Base-by-base conservation (phyloP, 2,113 vertebrate species). In the Ellobius talpinus region DNA sequence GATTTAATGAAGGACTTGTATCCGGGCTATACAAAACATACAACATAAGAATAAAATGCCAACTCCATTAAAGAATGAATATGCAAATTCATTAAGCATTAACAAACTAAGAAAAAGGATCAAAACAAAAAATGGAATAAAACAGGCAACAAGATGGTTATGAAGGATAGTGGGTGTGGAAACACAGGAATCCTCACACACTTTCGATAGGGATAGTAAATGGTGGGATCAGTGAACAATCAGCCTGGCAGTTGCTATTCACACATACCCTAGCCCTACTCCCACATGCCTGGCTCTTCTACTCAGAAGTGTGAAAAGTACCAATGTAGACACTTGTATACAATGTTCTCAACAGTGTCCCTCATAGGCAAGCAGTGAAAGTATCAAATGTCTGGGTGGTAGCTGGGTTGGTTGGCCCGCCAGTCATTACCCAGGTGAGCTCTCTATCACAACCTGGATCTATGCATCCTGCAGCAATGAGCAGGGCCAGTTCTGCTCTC, bases 51-150 rank as follows among this genome's bases (percentile, higher is more conserved):
- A 88, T 66, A 81, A 88, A 92, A 94, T 70, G 66, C n/a, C 6
- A 93, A 92, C 17, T 42, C n/a, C 78, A 89, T 24, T 94, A 73
- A 93, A 95, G 79, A 97, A 92, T 87, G 21, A 87, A 12, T 39
- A 84, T 4, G 79, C 5, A 89, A 79, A 87, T 21, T 52, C 61
- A 94, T 65, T 82, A 82, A 55, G 33, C 24, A 89, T 26, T n/a
- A 74, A 21, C 68, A 95, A 92, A 97, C 76, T 70, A 55, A 93
- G 47, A 23, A 47, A 87, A 79, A 95, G 76, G 10, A 89, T 70
- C 7, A 92, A 95, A 96, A 87, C 17, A 45, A 90, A 42, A 92
- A 92, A 76, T 86, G 72, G 85, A 24, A 61, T 55, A 89, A 93
- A 73, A 68, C 26, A 87, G 13, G 55, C 9, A 93, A 39, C 31